Evolutionary conservation across 1,140 invertebrate species (phyloP).

Genomic region (Drosophila eugracilis): DNA sequence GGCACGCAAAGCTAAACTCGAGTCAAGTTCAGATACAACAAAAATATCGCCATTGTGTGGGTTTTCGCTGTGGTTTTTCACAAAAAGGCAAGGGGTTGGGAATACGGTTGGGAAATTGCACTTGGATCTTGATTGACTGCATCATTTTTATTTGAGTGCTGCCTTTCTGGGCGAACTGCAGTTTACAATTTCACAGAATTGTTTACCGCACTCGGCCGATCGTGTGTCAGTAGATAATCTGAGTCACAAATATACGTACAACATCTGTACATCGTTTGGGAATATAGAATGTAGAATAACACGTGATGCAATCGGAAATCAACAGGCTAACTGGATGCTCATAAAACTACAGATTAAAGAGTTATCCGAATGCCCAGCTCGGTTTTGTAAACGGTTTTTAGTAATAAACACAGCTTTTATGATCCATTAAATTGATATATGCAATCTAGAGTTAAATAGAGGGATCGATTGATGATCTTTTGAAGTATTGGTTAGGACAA

Average conservation of each 20-base stretch:
- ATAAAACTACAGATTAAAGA: slow-evolving; percentile 6
- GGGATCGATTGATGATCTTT: not conserved
- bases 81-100: not conserved
- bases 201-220: slow-evolving; percentile 53
- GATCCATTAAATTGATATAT: not conserved
- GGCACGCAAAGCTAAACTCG: slow-evolving; percentile 61
- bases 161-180: slow-evolving; percentile 12
- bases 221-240: slow-evolving; percentile 33
- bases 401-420: slow-evolving; percentile 6
- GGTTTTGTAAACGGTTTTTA: slow-evolving; percentile 4
- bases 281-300: slow-evolving; percentile 17
- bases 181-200: slow-evolving; percentile 69
- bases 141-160: slow-evolving; percentile 26
- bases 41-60: slow-evolving; percentile 39
- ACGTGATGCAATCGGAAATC: slow-evolving; percentile 44
- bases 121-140: slow-evolving; percentile 64
- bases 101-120: slow-evolving; percentile 25
- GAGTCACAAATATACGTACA: slow-evolving; percentile 28
- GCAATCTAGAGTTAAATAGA: slow-evolving; percentile 9
- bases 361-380: slow-evolving; percentile 7
- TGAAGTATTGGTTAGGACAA: not conserved
- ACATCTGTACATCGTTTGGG: slow-evolving; percentile 10
- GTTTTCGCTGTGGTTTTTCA: slow-evolving; percentile 42
- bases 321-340: slow-evolving; percentile 22
- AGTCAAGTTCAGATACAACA: slow-evolving; percentile 64